Percentiles rank a stretch among this genome's conserved stretches.
These are phyloP conservation scores for Gryllus bimaculatus DNA, from an alignment of 1,140 invertebrate genomes.

Conservation along the genomic window DNA sequence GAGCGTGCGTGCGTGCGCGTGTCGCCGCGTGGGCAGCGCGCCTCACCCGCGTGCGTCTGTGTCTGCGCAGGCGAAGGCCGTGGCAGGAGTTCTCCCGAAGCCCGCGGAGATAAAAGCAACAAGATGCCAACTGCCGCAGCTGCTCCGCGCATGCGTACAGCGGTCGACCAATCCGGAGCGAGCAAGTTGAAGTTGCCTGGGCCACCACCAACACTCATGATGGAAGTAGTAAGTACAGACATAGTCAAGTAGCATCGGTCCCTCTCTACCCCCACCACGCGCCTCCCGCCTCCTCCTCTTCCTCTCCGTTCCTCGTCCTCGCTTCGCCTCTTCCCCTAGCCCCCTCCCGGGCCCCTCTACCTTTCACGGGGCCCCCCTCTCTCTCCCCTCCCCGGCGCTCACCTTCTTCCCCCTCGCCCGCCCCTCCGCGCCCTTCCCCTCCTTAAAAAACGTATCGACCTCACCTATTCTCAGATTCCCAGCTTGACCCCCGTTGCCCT, in stretches of 20 bases:
- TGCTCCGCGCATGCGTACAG: slow-evolving; percentile 13
- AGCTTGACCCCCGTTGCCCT: slow-evolving; percentile 12
- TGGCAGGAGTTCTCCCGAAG: slow-evolving; percentile 9
- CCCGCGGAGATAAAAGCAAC: slow-evolving; percentile 2
- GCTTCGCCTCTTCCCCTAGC: slow-evolving; percentile 7
- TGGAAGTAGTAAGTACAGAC: slow-evolving; percentile 19
- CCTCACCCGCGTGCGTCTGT: neutral
- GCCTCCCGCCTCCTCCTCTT: neutral
- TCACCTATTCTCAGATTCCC: slow-evolving; percentile 9
- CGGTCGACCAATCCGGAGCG: slow-evolving; percentile 12
- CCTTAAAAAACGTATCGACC: slow-evolving; percentile 3
- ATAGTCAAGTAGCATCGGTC: slow-evolving; percentile 11
- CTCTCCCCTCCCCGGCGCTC: neutral
- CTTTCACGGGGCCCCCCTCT: slow-evolving; percentile 1
- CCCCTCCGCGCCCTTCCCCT: neutral
- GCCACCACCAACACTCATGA: slow-evolving; percentile 14
- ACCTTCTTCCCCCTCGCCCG: neutral
- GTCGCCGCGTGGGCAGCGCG: neutral
- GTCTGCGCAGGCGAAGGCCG: slow-evolving; percentile 14
- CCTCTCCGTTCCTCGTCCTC: slow-evolving; percentile 6
- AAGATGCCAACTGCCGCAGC: slow-evolving; percentile 17
- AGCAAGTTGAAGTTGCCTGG: slow-evolving; percentile 17
- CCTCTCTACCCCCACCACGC: slow-evolving; percentile 5
- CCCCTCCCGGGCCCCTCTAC: neutral
- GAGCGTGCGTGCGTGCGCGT: neutral